These are phyloP conservation scores for Zele albiditarsus DNA, from an alignment of 2,888 invertebrate species.

Conservation along the genomic window DNA sequence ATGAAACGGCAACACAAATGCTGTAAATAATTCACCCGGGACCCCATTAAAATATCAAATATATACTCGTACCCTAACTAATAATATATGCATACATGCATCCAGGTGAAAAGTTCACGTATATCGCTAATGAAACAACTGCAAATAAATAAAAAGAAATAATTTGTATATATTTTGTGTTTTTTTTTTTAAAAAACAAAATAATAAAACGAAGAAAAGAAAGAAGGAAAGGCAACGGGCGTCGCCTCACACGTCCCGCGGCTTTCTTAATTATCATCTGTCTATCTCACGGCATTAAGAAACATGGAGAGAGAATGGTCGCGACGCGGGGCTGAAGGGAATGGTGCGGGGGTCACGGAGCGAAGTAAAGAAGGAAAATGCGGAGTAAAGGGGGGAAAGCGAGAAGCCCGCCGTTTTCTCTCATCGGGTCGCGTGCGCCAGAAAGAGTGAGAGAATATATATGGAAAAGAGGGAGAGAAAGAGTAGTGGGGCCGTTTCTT, in stretches of 20 bases:
- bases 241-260: conserved; percentile 67
- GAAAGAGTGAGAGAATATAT: conserved; percentile 44
- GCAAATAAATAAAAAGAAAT: conserved; percentile 24
- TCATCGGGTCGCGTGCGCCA: conserved; percentile 43
- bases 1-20: no score
- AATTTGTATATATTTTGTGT: no score
- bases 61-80: background rate
- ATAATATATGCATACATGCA: background rate
- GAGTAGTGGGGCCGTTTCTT: conserved; percentile 62
- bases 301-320: conserved; percentile 42
- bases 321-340: conserved; percentile 34
- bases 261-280: conserved; percentile 73
- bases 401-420: conserved; percentile 29
- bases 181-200: conserved; percentile 12
- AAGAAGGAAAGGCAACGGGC: conserved; percentile 38
- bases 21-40: background rate
- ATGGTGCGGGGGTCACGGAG: conserved; percentile 30
- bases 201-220: conserved; percentile 21
- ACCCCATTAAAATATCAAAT: background rate
- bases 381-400: conserved; percentile 32
- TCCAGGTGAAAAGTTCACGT: background rate
- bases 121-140: background rate
- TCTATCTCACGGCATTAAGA: conserved; percentile 68
- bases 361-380: conserved; percentile 35
- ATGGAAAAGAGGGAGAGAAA: conserved; percentile 46